Conservation (phyloP, 2,113 vertebrate species). For the Chlorodrepanis virens region DNA sequence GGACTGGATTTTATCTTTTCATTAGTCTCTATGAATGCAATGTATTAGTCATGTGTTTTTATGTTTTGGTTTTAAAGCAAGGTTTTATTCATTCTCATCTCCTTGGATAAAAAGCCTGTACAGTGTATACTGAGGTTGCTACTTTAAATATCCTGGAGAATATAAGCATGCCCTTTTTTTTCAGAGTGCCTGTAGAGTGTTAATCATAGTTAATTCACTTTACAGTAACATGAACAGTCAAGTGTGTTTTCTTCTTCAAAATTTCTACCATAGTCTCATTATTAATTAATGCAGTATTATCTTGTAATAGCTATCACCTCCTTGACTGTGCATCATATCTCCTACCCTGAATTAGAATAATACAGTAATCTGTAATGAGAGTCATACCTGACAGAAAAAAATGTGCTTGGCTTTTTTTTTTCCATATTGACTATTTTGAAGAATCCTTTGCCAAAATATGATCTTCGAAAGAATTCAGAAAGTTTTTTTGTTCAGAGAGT, state of each 20-base stretch:
- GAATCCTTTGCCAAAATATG: neutral
- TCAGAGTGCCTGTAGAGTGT: neutral
- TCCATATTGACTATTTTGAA: neutral
- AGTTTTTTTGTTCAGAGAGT: neutral
- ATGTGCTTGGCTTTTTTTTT: neutral
- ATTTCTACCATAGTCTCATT: neutral
- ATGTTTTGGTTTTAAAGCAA: neutral
- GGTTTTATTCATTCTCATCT: neutral
- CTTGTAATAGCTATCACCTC: neutral
- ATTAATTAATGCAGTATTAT: neutral
- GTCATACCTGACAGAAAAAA: neutral
- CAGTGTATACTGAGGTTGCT: neutral
- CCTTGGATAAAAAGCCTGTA: neutral
- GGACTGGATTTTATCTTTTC: neutral
- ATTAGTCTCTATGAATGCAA: neutral
- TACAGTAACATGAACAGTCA: neutral
- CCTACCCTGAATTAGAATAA: neutral
- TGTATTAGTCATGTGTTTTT: neutral
- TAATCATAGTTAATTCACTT: neutral
- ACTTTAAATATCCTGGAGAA: neutral
- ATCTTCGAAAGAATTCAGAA: neutral
- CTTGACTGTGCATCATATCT: neutral
- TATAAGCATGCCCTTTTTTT: neutral
- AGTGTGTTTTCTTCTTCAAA: neutral
- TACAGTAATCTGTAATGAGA: neutral